phyloP scores from a whole-genome alignment of 2,113 vertebrate species.

The Lycocorax pyrrhopterus region DNA sequence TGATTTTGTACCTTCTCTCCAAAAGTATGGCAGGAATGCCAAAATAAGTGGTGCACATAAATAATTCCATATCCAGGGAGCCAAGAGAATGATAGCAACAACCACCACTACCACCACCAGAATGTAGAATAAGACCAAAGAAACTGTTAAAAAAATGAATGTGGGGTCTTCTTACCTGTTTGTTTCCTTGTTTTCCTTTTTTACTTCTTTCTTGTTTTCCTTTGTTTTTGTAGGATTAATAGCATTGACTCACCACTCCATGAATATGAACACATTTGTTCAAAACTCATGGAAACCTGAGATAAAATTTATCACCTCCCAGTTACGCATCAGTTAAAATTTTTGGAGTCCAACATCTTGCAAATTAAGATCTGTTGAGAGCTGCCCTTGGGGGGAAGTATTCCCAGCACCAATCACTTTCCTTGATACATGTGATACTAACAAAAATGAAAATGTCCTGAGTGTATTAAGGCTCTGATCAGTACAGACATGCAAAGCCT shows the following conservation, averaged over 20 bases:
- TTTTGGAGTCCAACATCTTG: not conserved
- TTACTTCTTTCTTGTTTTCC: too few relatives aligned
- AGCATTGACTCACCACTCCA: not conserved
- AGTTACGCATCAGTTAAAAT: not conserved
- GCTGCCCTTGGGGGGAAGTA: not conserved
- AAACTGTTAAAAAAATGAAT: not conserved
- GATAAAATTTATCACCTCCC: not conserved
- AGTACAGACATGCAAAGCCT: accelerated
- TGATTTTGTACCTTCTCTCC: not conserved
- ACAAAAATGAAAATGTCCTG: not conserved
- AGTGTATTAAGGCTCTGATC: not conserved
- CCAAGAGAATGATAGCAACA: not conserved
- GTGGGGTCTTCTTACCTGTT: not conserved
- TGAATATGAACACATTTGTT: not conserved
- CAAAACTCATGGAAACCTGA: not conserved
- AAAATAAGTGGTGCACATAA: not conserved
- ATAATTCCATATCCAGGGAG: not conserved
- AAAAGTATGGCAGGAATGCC: not conserved
- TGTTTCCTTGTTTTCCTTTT: not conserved
- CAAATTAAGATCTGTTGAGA: not conserved
- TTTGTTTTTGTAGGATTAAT: not conserved
- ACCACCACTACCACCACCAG: accelerated
- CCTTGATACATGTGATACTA: not conserved
- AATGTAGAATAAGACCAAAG: accelerated
- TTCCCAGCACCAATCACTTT: not conserved